A percentile compares a stretch with the other conserved stretches of the same genome.
phyloP scores from a whole-genome alignment of 2,888 invertebrate genomes.

The Sipha maydis region DNA sequence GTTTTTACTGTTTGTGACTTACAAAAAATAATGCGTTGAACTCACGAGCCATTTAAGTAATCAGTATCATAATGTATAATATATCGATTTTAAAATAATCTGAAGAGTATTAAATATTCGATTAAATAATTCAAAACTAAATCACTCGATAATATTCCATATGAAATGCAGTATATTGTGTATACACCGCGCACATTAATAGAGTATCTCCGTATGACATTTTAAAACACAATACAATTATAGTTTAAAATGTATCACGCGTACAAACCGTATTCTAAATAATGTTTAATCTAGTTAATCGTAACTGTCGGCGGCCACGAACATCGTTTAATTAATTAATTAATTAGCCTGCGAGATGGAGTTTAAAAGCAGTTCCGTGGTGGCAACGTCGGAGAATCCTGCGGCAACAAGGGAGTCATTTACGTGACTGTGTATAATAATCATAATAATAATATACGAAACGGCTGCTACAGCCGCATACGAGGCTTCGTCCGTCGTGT shows the following conservation, averaged over 20 bases:
- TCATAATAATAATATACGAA: neutral
- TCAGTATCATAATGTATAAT: no score
- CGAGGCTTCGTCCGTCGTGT: neutral
- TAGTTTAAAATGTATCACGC: neutral
- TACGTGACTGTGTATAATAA: neutral
- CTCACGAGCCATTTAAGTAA: no score
- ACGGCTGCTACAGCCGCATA: neutral
- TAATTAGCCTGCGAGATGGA: constrained; percentile 49
- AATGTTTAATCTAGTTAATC: constrained; percentile 12
- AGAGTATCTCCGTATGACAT: no score
- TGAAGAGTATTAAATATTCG: no score
- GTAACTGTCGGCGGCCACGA: constrained; percentile 20
- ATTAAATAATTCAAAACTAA: no score
- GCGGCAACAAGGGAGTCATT: neutral
- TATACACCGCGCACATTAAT: no score
- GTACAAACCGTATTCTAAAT: neutral
- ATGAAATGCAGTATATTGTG: no score
- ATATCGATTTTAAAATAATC: no score
- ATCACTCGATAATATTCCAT: no score
- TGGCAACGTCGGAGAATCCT: neutral
- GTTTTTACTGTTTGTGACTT: no score
- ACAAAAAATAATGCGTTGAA: no score
- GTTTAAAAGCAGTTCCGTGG: constrained; percentile 40
- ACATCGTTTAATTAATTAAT: constrained; percentile 52
- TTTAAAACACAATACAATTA: no score